Conservation (phyloP, 2,797 vertebrate species). For the Rhinoraja longicauda region DNA sequence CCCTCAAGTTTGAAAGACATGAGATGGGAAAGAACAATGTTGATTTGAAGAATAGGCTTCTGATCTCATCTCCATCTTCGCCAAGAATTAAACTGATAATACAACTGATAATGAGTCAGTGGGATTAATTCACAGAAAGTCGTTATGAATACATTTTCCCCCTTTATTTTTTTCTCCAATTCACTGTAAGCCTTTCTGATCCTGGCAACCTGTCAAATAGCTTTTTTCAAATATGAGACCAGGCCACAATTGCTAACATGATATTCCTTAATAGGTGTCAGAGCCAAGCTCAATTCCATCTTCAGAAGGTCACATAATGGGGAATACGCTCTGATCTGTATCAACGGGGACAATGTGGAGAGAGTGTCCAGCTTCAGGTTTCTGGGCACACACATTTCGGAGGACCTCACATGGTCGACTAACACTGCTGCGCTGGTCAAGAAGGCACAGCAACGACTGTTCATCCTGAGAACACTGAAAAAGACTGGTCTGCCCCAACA, state of each 20-base stretch:
- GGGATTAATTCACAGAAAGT: not conserved
- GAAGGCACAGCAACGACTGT: too few relatives aligned
- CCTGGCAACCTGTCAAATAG: not conserved
- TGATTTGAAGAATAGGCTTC: too few relatives aligned
- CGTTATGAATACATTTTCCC: not conserved
- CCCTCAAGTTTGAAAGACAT: not conserved
- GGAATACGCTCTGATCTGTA: too few relatives aligned
- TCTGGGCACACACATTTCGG: too few relatives aligned
- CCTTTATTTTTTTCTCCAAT: not conserved
- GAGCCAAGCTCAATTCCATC: not conserved
- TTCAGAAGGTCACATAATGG: too few relatives aligned
- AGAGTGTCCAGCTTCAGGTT: too few relatives aligned
- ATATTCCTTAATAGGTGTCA: not conserved
- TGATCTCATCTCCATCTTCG: not conserved
- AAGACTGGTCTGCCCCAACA: too few relatives aligned
- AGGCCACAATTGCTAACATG: not conserved
- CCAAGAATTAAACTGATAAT: not conserved
- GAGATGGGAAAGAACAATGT: not conserved
- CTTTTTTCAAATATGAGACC: not conserved
- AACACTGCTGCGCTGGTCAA: too few relatives aligned
- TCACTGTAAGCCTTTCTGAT: not conserved
- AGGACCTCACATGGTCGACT: too few relatives aligned
- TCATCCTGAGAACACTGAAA: too few relatives aligned
- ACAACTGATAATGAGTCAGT: not conserved
- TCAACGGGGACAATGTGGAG: too few relatives aligned